Conservation (phyloP, 2,888 invertebrate species). For the Dicranocentrus wangi region DNA sequence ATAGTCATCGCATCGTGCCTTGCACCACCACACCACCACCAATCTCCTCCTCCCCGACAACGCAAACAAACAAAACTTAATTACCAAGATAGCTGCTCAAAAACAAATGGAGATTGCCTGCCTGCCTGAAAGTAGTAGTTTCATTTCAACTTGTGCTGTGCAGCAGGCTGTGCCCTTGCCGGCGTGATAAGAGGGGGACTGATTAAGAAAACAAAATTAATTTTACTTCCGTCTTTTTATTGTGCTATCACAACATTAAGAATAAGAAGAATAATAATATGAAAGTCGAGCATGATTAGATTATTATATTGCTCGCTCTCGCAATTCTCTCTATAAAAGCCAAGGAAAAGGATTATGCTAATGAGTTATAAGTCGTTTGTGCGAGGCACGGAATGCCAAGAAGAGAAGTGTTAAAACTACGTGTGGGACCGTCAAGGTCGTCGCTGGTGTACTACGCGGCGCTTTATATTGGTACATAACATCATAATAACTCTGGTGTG, state of each 20-base stretch:
- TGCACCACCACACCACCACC: not conserved
- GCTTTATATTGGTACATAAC: too few species aligned
- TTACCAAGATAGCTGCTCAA: constrained; percentile 12
- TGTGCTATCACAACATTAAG: constrained; percentile 22
- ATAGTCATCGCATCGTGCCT: not conserved
- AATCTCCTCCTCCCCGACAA: too few species aligned
- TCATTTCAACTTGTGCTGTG: constrained; percentile 6
- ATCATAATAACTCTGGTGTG: too few species aligned
- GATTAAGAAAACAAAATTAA: constrained; percentile 43
- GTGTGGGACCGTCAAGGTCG: constrained; percentile 49
- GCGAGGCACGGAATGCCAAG: constrained; percentile 3
- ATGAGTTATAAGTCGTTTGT: constrained; percentile 17
- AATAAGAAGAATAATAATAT: not conserved
- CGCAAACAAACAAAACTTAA: constrained; percentile 39
- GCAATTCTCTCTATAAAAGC: constrained; percentile 1
- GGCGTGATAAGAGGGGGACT: constrained; percentile 22
- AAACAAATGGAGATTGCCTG: not conserved
- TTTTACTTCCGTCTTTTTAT: constrained; percentile 45
- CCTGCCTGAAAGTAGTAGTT: too few species aligned
- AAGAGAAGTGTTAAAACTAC: constrained; percentile 33
- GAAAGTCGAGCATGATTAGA: constrained; percentile 28
- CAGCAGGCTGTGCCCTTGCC: constrained; percentile 34
- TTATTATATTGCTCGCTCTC: constrained; percentile 6
- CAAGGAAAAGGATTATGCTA: constrained; percentile 38
- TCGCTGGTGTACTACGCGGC: too few species aligned